Evolutionary conservation across 2,797 vertebrate genomes (phyloP), one percentile per base, ranked within the genome.

Genomic region (Prunella strophiata): DNA sequence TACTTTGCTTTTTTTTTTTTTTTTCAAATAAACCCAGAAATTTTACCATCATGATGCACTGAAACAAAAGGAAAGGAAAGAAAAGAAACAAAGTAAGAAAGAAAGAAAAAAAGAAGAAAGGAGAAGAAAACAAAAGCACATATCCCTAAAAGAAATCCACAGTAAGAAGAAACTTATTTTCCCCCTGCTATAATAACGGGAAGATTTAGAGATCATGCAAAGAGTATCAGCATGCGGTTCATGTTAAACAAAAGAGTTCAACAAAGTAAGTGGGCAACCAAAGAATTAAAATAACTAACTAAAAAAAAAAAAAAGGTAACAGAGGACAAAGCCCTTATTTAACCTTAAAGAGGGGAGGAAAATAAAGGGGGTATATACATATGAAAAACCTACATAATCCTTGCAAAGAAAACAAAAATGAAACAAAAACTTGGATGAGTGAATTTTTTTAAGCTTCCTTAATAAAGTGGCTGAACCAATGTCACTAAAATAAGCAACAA

Each of bases 161-260:
- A 97, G 96, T 98, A 97, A 98, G 96, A 98, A 98, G 96, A 98
- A 97, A 92, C 95, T 96, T 96, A 95, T 98, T 97, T 97, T 96
- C 97, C 94, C 97, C 94, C 96, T 98, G 97, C 98, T 98, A 98
- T 97, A 98, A 97, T 97, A 98, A 98, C 21, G 97, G 98, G 97
- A 98, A 98, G 98, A 98, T 98, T 98, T 97, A 98, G 98, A 98
- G 95, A 96, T 98, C 99, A 99, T 99, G 99, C 99, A 99, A 97
- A 98, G 97, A 99, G 98, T 98, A 98, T 96, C 98, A 98, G 98
- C 99, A 99, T 99, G 99, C 99, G 92, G 98, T 97, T 97, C 98
- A 98, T 98, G 98, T 97, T 93, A 94, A 98, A 98, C 68, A 88
- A 96, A 98, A 98, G 97, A 93, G 65, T 61, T 93, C 90, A 95